These are phyloP conservation scores for Struthio camelus DNA, from an alignment of 2,113 vertebrate species.

Conservation along the genomic window DNA sequence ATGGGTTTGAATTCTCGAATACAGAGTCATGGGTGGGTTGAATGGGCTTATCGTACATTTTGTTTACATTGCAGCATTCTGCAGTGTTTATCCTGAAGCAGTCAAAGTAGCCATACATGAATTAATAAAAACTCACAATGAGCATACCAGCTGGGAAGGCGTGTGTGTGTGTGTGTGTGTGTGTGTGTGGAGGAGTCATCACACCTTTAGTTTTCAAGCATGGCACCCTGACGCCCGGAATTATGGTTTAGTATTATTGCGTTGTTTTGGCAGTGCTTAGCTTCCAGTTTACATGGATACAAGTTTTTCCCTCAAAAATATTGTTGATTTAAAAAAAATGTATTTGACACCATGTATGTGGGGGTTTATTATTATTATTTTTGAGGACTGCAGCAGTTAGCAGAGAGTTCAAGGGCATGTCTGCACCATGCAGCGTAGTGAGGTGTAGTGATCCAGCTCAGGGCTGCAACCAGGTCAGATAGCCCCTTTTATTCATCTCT, in stretches of 20 bases:
- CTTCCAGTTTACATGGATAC: not conserved
- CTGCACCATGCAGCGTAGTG: not conserved
- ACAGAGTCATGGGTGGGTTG: accelerated
- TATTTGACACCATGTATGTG: not conserved
- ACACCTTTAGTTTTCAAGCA: not conserved
- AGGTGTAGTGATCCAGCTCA: not conserved
- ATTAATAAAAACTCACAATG: not conserved
- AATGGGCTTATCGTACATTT: not conserved
- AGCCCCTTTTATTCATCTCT: not conserved
- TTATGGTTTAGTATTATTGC: not conserved
- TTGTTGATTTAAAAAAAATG: not conserved
- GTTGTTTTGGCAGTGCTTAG: not conserved
- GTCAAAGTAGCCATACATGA: not conserved
- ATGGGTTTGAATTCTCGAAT: not conserved
- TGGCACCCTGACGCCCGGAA: not conserved
- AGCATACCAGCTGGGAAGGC: not conserved
- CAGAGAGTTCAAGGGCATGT: not conserved
- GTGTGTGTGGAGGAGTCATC: not conserved
- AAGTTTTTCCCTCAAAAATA: not conserved
- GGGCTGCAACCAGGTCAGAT: not conserved
- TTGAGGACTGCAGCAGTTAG: not conserved
- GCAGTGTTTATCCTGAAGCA: not conserved
- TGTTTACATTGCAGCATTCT: not conserved
- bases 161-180: not conserved
- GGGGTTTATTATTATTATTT: not conserved